Percentiles rank a stretch among this genome's conserved stretches.
Conservation (phyloP, 2,888 invertebrate genomes). For the Azorinus chamasolen region DNA sequence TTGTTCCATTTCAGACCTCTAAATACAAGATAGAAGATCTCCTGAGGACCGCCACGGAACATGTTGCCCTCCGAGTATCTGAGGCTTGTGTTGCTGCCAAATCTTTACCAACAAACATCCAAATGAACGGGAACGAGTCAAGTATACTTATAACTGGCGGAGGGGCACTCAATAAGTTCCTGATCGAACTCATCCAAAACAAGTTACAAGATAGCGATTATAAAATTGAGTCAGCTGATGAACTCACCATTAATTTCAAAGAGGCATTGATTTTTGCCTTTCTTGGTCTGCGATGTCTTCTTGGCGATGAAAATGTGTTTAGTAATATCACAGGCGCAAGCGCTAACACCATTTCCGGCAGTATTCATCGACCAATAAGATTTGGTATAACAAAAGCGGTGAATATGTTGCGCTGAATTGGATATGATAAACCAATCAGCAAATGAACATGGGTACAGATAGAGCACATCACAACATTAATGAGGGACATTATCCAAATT, state of each 20-base stretch:
- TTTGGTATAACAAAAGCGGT: conserved; percentile 17
- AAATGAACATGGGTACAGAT: no score
- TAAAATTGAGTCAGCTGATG: conserved; percentile 70
- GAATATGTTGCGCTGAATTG: conserved; percentile 26
- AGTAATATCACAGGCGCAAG: conserved; percentile 78
- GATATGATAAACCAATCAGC: no score
- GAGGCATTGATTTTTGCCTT: conserved; percentile 83
- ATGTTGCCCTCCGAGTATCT: conserved; percentile 74
- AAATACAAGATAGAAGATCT: conserved; percentile 68
- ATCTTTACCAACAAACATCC: neutral
- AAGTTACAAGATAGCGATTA: conserved; percentile 66
- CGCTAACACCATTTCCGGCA: conserved; percentile 77
- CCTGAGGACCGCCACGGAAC: conserved; percentile 79
- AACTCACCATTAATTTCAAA: conserved; percentile 80
- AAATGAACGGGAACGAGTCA: neutral
- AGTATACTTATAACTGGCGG: conserved; percentile 82
- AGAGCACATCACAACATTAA: no score
- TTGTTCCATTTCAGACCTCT: conserved; percentile 43
- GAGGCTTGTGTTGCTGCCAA: conserved; percentile 65
- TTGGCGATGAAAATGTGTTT: conserved; percentile 78
- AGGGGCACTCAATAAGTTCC: conserved; percentile 80
- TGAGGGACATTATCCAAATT: no score
- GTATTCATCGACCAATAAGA: conserved; percentile 77
- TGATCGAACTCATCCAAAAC: conserved; percentile 68
- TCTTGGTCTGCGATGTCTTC: conserved; percentile 79